A percentile compares a stretch with the other conserved stretches of the same genome.
phyloP scores from a whole-genome alignment of 2,888 invertebrate species.

The Drosophila anomelani region DNA sequence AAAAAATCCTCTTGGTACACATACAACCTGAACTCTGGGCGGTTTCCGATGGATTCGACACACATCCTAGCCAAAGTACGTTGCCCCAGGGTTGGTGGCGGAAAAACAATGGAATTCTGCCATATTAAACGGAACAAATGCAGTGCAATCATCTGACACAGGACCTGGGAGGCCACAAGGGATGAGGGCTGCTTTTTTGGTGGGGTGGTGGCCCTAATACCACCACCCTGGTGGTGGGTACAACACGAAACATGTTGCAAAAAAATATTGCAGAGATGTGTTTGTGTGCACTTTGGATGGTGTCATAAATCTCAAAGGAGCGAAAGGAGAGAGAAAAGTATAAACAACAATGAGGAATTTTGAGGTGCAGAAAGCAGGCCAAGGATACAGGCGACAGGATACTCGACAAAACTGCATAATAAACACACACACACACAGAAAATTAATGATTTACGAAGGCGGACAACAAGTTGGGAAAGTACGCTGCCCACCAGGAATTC shows the following conservation, averaged over 20 bases:
- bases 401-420: slow-evolving; percentile 32
- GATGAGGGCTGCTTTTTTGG: slow-evolving; percentile 26
- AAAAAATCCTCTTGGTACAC: background rate
- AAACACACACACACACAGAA: slow-evolving; percentile 19
- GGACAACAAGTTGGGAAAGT: slow-evolving; percentile 47
- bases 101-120: slow-evolving; percentile 51
- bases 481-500: slow-evolving; percentile 13
- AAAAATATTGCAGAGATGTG: slow-evolving; percentile 61
- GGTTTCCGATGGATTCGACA: slow-evolving; percentile 40
- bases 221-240: slow-evolving; percentile 29
- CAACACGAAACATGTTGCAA: slow-evolving; percentile 72
- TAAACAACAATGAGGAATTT: slow-evolving; percentile 25
- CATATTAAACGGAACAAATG: slow-evolving; percentile 72
- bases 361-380: slow-evolving; percentile 32
- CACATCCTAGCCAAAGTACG: slow-evolving; percentile 39
- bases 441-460: slow-evolving; percentile 41
- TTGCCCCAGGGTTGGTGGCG: slow-evolving; percentile 58
- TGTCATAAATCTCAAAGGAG: slow-evolving; percentile 65
- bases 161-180: slow-evolving; percentile 31
- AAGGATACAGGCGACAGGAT: slow-evolving; percentile 35
- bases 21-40: slow-evolving; percentile 26
- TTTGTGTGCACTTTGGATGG: slow-evolving; percentile 65
- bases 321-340: slow-evolving; percentile 29
- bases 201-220: slow-evolving; percentile 29
- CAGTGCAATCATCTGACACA: slow-evolving; percentile 55